Base-by-base conservation (phyloP, 2,113 vertebrate genomes). In the Nanorana parkeri region DNA sequence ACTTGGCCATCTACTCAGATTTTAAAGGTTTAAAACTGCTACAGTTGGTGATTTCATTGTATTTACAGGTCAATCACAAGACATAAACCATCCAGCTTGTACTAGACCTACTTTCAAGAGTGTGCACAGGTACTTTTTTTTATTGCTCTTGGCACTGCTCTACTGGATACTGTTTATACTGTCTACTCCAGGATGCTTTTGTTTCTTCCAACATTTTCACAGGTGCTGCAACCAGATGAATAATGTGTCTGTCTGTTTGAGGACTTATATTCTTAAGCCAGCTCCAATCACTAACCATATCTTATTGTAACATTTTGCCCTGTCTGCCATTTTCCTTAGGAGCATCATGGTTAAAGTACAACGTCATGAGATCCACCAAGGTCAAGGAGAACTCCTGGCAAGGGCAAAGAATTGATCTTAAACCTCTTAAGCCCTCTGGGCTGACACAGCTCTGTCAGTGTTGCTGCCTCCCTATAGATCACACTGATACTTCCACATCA, bases 321-420 rank as follows among this genome's bases (percentile, higher is more conserved):
- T 74, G 15, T 80, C 66, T 75, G 67, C 72, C 72, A 1, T 24
- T 54, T 84, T 0, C 68, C 80, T 61, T 28, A 84, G 84, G 84
- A 85, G 85, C 68, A 68, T 71, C 2, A 1, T 80, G 77, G 29
- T 11, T 67, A 32, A 41, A 67, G 32, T 19, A 41, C 10, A 41
- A 10, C 19, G 2, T 47, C 10, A 47, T 13, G 13, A 15, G 13
- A 63, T 24, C 60, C 60, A 24, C 7, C 60, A 63, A 85, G 78
- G 85, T 84, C 80, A 86, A 81, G 83, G 81, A 86, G 88, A 86
- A 85, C 86, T 87, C 87, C 54, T 23, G 66, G 79, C 87, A 89
- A 90, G 89, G 88, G 89, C 85, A 85, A 84, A 65, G 29, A 69
- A 90, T 36, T 6, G 87, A 88, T 87, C 87, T 83, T 73, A 51